Conservation (phyloP, 2,888 invertebrate genomes). For the Drosophila rellima region DNA sequence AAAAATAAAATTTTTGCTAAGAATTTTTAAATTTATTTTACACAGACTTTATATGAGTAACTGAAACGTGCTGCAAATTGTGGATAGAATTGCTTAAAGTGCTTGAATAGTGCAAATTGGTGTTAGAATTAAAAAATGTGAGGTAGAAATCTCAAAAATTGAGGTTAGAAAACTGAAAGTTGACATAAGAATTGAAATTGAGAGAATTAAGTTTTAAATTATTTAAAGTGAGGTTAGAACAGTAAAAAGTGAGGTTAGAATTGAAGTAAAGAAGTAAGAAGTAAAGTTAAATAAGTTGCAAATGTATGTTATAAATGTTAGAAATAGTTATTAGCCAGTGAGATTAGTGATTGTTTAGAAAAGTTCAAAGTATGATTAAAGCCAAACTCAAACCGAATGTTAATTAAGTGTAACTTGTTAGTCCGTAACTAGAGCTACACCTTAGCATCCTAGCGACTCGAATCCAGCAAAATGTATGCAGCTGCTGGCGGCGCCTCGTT, state of each 20-base stretch:
- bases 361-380: conserved; percentile 11
- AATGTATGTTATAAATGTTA: conserved; percentile 2
- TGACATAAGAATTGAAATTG: background rate
- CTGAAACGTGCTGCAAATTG: conserved; percentile 19
- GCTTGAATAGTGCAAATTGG: background rate
- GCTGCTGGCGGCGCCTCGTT: conserved; percentile 95
- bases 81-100: conserved; percentile 13
- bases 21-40: conserved; percentile 69
- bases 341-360: conserved; percentile 18
- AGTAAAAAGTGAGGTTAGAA: conserved; percentile 8
- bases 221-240: conserved; percentile 6
- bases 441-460: conserved; percentile 19
- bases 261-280: too few species aligned
- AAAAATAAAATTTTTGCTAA: conserved; percentile 69
- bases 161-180: background rate
- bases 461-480: conserved; percentile 90
- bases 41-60: conserved; percentile 58
- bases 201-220: conserved; percentile 5
- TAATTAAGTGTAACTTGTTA: conserved; percentile 34
- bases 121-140: background rate
- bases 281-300: background rate
- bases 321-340: background rate
- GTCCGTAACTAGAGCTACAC: conserved; percentile 42
- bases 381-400: conserved; percentile 33
- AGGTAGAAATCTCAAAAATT: background rate